Conservation (phyloP, 1,140 invertebrate genomes). For the Kradibia gibbosae region DNA sequence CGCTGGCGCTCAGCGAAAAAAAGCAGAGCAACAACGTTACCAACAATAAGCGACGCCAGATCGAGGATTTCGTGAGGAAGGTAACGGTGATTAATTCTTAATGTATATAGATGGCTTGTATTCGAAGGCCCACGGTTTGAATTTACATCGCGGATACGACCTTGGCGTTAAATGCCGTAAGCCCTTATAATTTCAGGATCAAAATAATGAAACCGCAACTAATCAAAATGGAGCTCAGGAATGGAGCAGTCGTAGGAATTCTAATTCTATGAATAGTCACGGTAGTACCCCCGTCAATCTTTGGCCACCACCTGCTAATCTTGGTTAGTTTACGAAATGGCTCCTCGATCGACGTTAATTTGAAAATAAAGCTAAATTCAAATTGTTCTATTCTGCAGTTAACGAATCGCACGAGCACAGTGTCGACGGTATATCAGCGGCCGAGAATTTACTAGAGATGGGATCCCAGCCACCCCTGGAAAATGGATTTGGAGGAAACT, state of each 20-base stretch:
- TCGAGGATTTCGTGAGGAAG: conserved; percentile 68
- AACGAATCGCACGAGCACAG: conserved; percentile 58
- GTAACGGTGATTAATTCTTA: no score
- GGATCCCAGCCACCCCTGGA: conserved; percentile 60
- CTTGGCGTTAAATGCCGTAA: neutral
- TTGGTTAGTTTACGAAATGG: conserved; percentile 55
- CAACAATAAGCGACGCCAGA: conserved; percentile 61
- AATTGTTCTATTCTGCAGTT: no score
- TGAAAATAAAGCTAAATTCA: neutral
- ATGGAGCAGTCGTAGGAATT: conserved; percentile 60
- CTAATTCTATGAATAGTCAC: conserved; percentile 62
- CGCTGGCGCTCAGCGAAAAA: conserved; percentile 55
- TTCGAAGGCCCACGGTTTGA: no score
- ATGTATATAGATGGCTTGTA: no score
- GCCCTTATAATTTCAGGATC: conserved; percentile 53
- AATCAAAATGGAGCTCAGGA: conserved; percentile 62
- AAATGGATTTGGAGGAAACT: conserved; percentile 58
- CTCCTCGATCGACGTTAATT: neutral
- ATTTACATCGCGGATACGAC: no score
- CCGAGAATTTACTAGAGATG: conserved; percentile 64
- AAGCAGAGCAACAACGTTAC: conserved; percentile 57
- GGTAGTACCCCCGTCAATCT: conserved; percentile 61
- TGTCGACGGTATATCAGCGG: conserved; percentile 58
- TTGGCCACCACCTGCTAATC: conserved; percentile 57
- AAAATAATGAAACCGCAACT: conserved; percentile 57